phyloP scores from a whole-genome alignment of 2,888 invertebrate genomes.

The Zonitis immaculata region DNA sequence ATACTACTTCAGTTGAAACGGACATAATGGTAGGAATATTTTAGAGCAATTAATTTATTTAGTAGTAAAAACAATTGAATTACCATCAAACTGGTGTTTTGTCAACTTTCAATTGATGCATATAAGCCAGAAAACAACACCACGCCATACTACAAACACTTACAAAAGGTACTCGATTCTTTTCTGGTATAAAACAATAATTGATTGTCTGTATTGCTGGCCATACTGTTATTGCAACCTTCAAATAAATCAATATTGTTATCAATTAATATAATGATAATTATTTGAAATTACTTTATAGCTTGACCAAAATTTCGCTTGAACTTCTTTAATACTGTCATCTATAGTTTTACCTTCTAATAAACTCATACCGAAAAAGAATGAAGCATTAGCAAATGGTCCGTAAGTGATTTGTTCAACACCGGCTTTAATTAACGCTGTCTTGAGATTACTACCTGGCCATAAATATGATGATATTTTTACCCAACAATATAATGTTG shows the following conservation, averaged over 20 bases:
- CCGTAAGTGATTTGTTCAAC: constrained; percentile 59
- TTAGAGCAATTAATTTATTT: too few species aligned
- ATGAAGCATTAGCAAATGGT: constrained; percentile 55
- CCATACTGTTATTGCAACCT: constrained; percentile 49
- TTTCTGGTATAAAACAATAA: constrained; percentile 56
- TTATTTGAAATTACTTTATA: constrained; percentile 48
- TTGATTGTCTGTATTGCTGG: constrained; percentile 62
- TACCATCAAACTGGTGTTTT: constrained; percentile 3
- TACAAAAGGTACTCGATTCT: constrained; percentile 60
- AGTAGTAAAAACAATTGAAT: too few species aligned
- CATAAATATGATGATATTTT: constrained; percentile 68
- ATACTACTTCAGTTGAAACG: too few species aligned
- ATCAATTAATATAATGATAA: not conserved
- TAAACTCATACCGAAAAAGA: constrained; percentile 57
- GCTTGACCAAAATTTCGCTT: constrained; percentile 55
- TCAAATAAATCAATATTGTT: too few species aligned
- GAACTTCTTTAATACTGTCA: constrained; percentile 52
- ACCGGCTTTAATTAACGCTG: constrained; percentile 64
- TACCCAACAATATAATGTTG: constrained; percentile 76
- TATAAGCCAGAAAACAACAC: constrained; percentile 63
- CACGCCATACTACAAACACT: constrained; percentile 61
- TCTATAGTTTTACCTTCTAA: constrained; percentile 53
- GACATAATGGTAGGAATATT: too few species aligned
- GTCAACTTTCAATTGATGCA: constrained; percentile 52
- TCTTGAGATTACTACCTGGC: constrained; percentile 65